Evolutionary conservation across 2,797 vertebrate genomes (phyloP), one percentile per base, ranked within the genome.

Genomic region (Heteromormyrus szaboi): DNA sequence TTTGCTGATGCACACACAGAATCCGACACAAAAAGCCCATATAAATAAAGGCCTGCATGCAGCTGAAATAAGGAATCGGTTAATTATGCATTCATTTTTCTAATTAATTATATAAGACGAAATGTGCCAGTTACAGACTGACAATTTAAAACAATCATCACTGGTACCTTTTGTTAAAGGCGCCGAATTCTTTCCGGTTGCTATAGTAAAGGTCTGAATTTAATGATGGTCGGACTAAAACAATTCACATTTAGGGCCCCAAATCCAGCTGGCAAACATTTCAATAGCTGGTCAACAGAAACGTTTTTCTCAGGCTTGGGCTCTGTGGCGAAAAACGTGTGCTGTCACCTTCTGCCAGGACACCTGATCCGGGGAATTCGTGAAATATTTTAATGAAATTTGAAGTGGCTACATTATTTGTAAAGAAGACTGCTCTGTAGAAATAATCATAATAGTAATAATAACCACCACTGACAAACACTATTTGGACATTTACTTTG

Each of bases 181-280:
- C 41, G n/a, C 41, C 41, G 19, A 46, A 81, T 81, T 81, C 76
- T 81, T 81, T 46, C 76, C 19, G 17, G 76, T 81, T 81, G 76
- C 76, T 44, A 46, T 81, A 46, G 76, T 1, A 81, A 81, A 81
- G 76, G 76, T 81, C 41, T 46, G 76, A 81, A 81, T 81, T 81
- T 81, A 81, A 81, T 46, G 41, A 81, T 44, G 76, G 76, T 81
- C 76, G 2, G 76, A 81, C 37, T 81, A 81, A 81, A 81, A 81
- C 76, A 81, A 81, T 81, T 81, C 83, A 12, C 22, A 51, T 51
- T 85, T 51, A 85, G 44, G 22, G 48, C 48, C 44, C 48, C 46
- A 85, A 85, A 53, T 85, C 83, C 83, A 85, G 17, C 44, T 50
- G 83, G n/a, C 48, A 85, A 85, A 85, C 83, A 51, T 85, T 85